phyloP scores from a whole-genome alignment of 2,888 invertebrate species.

The Urechis unicinctus region DNA sequence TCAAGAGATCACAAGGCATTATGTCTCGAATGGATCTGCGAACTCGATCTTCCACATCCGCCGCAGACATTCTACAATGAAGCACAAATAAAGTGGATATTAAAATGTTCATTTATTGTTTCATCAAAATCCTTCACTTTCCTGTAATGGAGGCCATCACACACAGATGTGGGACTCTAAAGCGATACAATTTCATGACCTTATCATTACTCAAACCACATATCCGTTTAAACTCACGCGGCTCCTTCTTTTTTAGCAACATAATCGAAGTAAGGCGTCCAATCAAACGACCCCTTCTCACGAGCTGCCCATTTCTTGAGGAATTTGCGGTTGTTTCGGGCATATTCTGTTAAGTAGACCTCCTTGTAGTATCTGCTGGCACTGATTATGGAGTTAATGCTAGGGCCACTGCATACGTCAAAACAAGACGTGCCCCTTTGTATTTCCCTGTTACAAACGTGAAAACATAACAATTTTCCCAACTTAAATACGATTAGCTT shows the following conservation, averaged over 20 bases:
- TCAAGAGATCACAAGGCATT: not conserved
- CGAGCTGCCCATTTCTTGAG: not conserved
- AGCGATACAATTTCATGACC: no score
- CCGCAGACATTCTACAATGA: not conserved
- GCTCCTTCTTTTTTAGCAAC: not conserved
- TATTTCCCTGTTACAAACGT: no score
- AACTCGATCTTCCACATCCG: not conserved
- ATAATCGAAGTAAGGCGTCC: not conserved
- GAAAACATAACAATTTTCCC: no score
- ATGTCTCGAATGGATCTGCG: not conserved
- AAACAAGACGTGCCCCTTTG: no score
- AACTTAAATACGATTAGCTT: no score
- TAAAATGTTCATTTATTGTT: no score
- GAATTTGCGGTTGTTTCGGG: not conserved
- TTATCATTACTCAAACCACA: no score
- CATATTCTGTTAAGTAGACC: not conserved
- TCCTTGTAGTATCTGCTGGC: not conserved
- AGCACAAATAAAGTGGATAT: not conserved
- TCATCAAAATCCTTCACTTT: no score
- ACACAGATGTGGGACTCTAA: no score
- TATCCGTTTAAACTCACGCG: no score
- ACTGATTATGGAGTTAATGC: not conserved
- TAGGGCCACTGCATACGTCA: not conserved
- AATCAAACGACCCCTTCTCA: not conserved
- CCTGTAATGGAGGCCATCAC: no score